Base-by-base conservation (phyloP, 2,888 invertebrate species). In the Crepidodera aurea region DNA sequence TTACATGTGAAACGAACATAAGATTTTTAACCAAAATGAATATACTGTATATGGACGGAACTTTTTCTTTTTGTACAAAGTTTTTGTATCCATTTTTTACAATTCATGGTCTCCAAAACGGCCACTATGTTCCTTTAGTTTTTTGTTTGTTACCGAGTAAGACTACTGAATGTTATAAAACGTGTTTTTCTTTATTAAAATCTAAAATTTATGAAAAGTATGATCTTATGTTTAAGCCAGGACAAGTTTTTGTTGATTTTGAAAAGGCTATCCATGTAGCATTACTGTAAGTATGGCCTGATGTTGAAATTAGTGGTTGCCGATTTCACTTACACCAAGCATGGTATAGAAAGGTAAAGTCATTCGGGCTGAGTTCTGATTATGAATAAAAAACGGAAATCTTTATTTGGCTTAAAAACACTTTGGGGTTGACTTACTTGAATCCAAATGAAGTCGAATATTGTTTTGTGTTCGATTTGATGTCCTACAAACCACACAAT, bases 51-150 rank as follows among this genome's bases (percentile, higher is more conserved):
- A 37, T 18, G 37, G 34, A 34, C 19, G 40, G 39, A 37, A 39
- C 40, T 27, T 53, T 53, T 40, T 53, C 40, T 12, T 53, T 37
- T 40, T 53, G 53, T 27, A 40, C 39, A 19, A 40, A 37, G 40
- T 39, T n/a, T n/a, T n/a, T n/a, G n/a, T n/a, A n/a, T n/a, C n/a
- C n/a, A n/a, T n/a, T n/a, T n/a, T 53, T 53, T 40, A 53, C 53
- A 12, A 22, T 53, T 53, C 53, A 40, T 22, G 51, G 37, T 37
- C 37, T 51, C 32, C 51, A 51, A 12, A 51, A 51, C 37, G 51
- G 51, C 19, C 19, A 42, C 12, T 42, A 42, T 42, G 19, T 53
- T 39, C 25, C 53, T 12, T 39, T 40, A 22, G 19, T 40, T 25
- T 40, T 39, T 15, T 53, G 53, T 37, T 22, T 53, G 13, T 53